Evolutionary conservation across 2,113 vertebrate species (phyloP).

Genomic region (Eurypyga helias): DNA sequence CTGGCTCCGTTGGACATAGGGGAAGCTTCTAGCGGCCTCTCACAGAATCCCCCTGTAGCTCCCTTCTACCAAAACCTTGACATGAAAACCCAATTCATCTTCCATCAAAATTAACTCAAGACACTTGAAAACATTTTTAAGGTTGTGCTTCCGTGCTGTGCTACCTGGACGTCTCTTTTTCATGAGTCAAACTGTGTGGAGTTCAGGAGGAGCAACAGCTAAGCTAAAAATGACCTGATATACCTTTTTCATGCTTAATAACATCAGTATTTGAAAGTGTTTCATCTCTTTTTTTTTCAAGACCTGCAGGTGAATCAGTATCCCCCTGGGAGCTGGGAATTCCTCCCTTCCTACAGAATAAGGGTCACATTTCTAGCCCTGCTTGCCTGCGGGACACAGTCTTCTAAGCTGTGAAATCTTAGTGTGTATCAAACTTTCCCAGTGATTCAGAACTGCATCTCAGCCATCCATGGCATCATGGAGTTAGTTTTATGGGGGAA

Average conservation of each 20-base stretch:
- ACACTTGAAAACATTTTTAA: neutral
- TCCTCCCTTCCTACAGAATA: conserved; percentile 38
- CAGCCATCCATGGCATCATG: neutral
- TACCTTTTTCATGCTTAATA: neutral
- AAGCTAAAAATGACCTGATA: neutral
- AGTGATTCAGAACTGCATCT: conserved; percentile 2
- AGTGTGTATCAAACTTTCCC: conserved; percentile 41
- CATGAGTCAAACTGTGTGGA: neutral
- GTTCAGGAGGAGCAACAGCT: neutral
- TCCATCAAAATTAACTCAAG: neutral
- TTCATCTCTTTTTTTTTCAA: conserved; percentile 28
- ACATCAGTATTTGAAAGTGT: neutral
- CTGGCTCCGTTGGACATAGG: too few relatives aligned
- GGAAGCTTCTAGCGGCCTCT: too few relatives aligned
- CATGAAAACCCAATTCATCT: neutral
- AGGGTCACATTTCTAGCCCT: conserved; percentile 27
- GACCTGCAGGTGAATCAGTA: conserved; percentile 16
- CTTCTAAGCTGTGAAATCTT: conserved; percentile 54
- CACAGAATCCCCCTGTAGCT: too few relatives aligned
- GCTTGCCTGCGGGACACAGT: neutral
- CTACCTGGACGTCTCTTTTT: neutral
- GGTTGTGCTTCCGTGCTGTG: neutral
- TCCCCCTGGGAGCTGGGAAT: conserved; percentile 24
- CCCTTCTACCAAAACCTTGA: too few relatives aligned
- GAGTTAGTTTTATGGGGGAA: conserved; percentile 42